Base-by-base conservation (phyloP, 2,797 vertebrate genomes). In the Poliocrania exsul region DNA sequence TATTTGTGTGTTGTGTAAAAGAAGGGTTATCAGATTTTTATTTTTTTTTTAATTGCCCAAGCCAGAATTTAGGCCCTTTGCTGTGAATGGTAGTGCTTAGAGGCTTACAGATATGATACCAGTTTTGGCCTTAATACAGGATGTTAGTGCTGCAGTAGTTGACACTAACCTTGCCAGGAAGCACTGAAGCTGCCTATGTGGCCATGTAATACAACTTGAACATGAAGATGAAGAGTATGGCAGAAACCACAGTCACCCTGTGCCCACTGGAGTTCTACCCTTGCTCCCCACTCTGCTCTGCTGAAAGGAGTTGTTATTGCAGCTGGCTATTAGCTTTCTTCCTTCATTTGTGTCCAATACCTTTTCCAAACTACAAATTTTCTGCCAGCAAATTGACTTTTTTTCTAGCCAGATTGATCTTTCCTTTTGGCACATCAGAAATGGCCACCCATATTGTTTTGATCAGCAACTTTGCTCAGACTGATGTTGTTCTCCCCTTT, bases 161-260 rank as follows among this genome's bases (percentile, higher is more conserved):
- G 62, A 57, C 4, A 16, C 35, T 50, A 4, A 3, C 29, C 11
- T 42, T 46, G 26, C 73, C 75, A 86, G 20, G 24, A 14, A 65
- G 31, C 18, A 24, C 25, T 1, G 2, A 42, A 21, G 23, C 15
- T 65, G 44, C 70, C 35, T 23, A 6, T 0, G 1, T n/a, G 31
- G 31, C n/a, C 12, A 7, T 0, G 2, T 31, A 11, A 66, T 67
- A 18, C 35, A 75, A 18, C 18, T 26, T 61, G 50, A 37, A 7
- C 8, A n/a, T 26, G 69, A 72, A 20, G 47, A 28, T 29, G 18
- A 56, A 51, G 21, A 60, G 17, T 24, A 15, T 1, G 58, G 64
- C 20, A 10, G 21, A 54, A 73, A 65, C 10, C 13, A 84, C 31
- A 31, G 14, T 62, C 9, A 20, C 15, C 3, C 21, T 25, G 18